Conservation (phyloP, 2,888 invertebrate species). For the Gerris lacustris region DNA sequence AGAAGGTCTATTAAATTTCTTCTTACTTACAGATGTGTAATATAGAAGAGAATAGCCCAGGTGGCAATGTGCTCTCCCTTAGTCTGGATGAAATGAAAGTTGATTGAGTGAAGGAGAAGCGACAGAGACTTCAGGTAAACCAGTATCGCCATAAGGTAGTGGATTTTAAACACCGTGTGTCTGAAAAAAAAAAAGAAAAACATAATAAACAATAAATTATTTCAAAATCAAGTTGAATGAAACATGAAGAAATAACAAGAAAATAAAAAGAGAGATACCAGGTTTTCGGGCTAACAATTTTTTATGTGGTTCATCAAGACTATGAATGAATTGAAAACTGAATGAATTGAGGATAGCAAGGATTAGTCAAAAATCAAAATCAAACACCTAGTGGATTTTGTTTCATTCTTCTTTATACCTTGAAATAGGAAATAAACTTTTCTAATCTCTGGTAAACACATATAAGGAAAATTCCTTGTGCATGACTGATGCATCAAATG, state of each 20-base stretch:
- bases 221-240: conserved; percentile 4
- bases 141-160: conserved; percentile 89
- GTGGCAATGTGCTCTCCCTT: conserved; percentile 89
- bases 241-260: not conserved
- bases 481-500: no score
- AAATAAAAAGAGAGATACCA: not conserved
- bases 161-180: conserved; percentile 83
- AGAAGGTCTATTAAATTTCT: not conserved
- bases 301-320: no score
- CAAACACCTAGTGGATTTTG: no score
- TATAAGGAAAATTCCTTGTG: no score
- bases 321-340: no score
- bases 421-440: no score
- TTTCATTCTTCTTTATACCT: no score
- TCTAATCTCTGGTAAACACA: no score
- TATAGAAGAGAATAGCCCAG: conserved; percentile 95
- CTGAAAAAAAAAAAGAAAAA: conserved; percentile 37
- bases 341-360: no score
- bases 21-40: conserved; percentile 79
- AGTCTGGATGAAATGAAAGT: conserved; percentile 85
- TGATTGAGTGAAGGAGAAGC: conserved; percentile 85
- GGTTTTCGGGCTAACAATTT: no score
- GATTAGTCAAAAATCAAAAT: no score
- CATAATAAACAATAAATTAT: conserved; percentile 9
- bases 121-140: conserved; percentile 86